Evolutionary conservation across 2,797 vertebrate genomes (phyloP), one percentile per base, ranked within the genome.

Genomic region (Dromococcyx pavoninus): DNA sequence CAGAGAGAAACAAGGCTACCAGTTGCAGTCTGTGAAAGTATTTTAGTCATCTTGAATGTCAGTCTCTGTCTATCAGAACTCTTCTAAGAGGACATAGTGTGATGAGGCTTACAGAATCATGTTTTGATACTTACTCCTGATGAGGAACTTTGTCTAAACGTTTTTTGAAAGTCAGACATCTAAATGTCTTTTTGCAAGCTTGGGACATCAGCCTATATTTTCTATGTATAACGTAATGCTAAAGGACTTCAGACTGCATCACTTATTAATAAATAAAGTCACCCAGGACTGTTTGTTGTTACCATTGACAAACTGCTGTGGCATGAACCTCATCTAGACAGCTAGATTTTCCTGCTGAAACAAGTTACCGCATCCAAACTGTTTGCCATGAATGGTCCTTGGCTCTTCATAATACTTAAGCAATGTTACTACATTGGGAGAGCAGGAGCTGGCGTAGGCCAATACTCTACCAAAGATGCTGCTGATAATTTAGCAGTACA

Each of bases 221-320:
- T 76, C 18, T 14, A 15, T 27, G 7, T 57, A 4, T 53, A 46
- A 27, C 0, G 0, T 80, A 80, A 48, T 0, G 0, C 62, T 67
- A 25, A 69, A 54, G 27, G 37, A 54, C 17, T 53, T 33, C 69
- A 37, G 64, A 30, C 27, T 51, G 11, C 5, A 4, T 66, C 8
- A 1, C 1, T 0, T 73, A 16, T 48, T 86, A 41, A 24, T 71
- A 82, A 50, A 44, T 41, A 37, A 82, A 78, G 12, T 5, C 6
- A 6, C 7, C 10, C 28, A 74, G 62, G 62, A 41, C 46, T 28
- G 9, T 0, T 6, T 61, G 77, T 79, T 75, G 2, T 83, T 78
- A 44, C 25, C 2, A 4, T 7, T 53, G 43, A 33, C 17, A 48
- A 66, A 67, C 13, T 57, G 70, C 13, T 67, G 35, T 81, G 50